Conservation (phyloP, 2,797 vertebrate species). For the Rhinogobio ventralis region DNA sequence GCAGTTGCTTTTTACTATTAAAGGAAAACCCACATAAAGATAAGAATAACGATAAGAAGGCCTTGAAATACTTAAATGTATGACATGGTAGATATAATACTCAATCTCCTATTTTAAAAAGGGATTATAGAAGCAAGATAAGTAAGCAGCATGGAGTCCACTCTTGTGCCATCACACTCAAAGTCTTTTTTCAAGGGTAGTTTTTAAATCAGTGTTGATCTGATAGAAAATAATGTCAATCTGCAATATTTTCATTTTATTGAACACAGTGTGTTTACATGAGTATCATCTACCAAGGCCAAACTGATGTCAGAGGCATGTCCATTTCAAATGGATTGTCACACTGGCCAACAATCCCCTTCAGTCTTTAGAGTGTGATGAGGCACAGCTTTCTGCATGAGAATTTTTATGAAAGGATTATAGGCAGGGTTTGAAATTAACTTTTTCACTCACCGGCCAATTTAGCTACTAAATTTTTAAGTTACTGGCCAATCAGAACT, state of each 20-base stretch:
- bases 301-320: conserved; percentile 19
- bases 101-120: neutral
- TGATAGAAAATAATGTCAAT: conserved; percentile 10
- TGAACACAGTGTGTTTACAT: neutral
- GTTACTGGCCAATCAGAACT: no score
- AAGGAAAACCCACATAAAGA: neutral
- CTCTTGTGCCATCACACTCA: neutral
- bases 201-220: neutral
- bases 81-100: conserved; percentile 5
- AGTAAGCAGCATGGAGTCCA: neutral
- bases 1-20: neutral
- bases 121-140: neutral
- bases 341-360: neutral
- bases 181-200: neutral
- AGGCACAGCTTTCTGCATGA: neutral
- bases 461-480: no score
- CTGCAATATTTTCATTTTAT: conserved; percentile 13
- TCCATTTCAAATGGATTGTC: conserved; percentile 11
- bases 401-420: neutral
- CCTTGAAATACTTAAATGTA: neutral
- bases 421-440: no score
- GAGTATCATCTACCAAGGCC: neutral
- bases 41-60: conserved; percentile 24
- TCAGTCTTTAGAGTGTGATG: neutral
- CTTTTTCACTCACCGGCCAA: no score